These are phyloP conservation scores for Caenorhabditis sinica DNA, from an alignment of 2,888 invertebrate species.

Conservation along the genomic window DNA sequence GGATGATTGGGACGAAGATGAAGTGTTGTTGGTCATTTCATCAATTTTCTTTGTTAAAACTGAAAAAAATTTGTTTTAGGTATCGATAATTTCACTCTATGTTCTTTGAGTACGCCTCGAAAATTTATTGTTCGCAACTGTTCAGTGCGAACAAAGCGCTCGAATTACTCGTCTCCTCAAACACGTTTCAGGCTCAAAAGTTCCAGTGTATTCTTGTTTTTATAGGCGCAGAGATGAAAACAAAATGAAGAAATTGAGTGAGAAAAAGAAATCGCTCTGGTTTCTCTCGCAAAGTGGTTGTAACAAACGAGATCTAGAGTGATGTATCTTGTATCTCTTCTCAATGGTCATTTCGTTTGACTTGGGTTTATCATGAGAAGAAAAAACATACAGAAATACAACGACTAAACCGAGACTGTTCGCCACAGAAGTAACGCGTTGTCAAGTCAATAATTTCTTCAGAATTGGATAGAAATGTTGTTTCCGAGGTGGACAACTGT, in stretches of 20 bases:
- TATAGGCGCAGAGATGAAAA: conserved; percentile 12
- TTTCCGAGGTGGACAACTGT: no score
- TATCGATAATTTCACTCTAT: not conserved
- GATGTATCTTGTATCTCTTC: conserved; percentile 25
- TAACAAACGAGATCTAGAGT: conserved; percentile 26
- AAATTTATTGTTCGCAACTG: conserved; percentile 4
- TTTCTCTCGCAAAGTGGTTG: conserved; percentile 36
- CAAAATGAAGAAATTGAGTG: conserved; percentile 15
- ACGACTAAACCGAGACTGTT: not conserved
- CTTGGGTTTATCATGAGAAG: no score
- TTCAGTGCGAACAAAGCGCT: conserved; percentile 9
- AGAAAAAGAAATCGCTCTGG: conserved; percentile 13
- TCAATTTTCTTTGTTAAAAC: conserved; percentile 73
- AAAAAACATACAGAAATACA: not conserved
- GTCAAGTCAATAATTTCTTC: no score
- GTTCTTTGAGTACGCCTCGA: not conserved
- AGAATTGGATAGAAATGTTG: no score
- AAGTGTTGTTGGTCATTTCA: conserved; percentile 62
- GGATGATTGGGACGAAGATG: conserved; percentile 66
- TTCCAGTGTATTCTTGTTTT: conserved; percentile 10
- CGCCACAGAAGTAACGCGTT: no score
- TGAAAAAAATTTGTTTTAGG: conserved; percentile 45
- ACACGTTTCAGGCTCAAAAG: conserved; percentile 12
- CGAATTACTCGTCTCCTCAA: not conserved
- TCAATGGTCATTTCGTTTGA: conserved; percentile 24